A percentile compares a stretch with the other conserved stretches of the same genome.
Evolutionary conservation across 2,888 invertebrate species (phyloP).

Genomic region (Leptinotarsa haldemani): DNA sequence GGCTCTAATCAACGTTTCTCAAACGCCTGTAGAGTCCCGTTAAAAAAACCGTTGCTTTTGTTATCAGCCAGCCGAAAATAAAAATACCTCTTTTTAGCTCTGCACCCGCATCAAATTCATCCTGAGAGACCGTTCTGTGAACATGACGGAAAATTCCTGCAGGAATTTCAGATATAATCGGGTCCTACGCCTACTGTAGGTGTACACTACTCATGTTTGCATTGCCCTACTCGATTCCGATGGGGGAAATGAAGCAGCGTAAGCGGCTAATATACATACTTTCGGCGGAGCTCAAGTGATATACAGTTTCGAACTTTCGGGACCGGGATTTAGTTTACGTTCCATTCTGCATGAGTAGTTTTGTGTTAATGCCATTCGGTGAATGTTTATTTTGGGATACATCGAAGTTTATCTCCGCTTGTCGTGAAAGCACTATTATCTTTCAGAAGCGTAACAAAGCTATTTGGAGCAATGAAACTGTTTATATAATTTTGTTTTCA

Average conservation of each 20-base stretch:
- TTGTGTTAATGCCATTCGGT: neutral
- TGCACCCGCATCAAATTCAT: constrained; percentile 6
- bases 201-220: constrained; percentile 11
- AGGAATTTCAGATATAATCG: neutral
- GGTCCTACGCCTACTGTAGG: neutral
- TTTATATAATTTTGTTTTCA: neutral
- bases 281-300: constrained; percentile 5
- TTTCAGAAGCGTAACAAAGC: neutral
- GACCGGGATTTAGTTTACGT: constrained; percentile 16
- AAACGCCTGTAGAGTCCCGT: neutral
- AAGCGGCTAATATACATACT: constrained; percentile 18
- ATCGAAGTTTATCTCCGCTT: constrained; percentile 1
- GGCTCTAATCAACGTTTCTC: no score
- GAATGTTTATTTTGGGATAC: constrained; percentile 4
- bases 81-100: neutral
- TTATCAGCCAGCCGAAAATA: neutral
- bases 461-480: neutral
- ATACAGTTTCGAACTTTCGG: constrained; percentile 9
- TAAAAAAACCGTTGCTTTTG: neutral
- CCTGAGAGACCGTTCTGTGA: constrained; percentile 7
- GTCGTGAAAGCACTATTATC: neutral
- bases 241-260: constrained; percentile 12
- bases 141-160: constrained; percentile 11
- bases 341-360: constrained; percentile 20
- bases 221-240: constrained; percentile 11